phyloP scores from a whole-genome alignment of 2,888 invertebrate species.

The Punctoribates punctum region DNA sequence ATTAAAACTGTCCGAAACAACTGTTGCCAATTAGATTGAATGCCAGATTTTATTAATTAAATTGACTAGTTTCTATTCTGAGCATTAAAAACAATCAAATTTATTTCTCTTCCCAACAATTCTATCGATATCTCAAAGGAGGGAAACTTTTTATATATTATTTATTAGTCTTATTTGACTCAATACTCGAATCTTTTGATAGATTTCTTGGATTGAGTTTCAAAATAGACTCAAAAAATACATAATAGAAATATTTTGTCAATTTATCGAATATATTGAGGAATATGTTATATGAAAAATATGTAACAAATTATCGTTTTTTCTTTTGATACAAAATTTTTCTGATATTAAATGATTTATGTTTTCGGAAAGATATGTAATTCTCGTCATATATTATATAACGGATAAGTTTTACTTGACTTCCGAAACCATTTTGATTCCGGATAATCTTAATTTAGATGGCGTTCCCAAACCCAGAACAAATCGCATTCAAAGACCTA shows the following conservation, averaged over 20 bases:
- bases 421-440: constrained; percentile 18
- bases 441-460: constrained; percentile 30
- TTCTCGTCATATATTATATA: constrained; percentile 26
- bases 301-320: not conserved
- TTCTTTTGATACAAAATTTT: not conserved
- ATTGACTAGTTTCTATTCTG: not conserved
- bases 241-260: too few species aligned
- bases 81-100: not conserved
- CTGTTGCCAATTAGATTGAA: constrained; percentile 18
- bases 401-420: constrained; percentile 24
- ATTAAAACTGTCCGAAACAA: not conserved
- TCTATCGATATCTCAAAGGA: not conserved
- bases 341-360: constrained; percentile 1
- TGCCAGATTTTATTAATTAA: constrained; percentile 1
- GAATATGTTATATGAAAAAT: not conserved
- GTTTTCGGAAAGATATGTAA: not conserved
- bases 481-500: not conserved
- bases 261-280: not conserved
- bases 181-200: not conserved
- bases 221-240: too few species aligned
- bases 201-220: not conserved
- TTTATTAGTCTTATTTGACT: not conserved
- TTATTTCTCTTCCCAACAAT: not conserved
- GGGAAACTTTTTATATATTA: not conserved
- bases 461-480: not conserved